Evolutionary conservation across 1,140 invertebrate genomes (phyloP).

Genomic region (Diprion similis): DNA sequence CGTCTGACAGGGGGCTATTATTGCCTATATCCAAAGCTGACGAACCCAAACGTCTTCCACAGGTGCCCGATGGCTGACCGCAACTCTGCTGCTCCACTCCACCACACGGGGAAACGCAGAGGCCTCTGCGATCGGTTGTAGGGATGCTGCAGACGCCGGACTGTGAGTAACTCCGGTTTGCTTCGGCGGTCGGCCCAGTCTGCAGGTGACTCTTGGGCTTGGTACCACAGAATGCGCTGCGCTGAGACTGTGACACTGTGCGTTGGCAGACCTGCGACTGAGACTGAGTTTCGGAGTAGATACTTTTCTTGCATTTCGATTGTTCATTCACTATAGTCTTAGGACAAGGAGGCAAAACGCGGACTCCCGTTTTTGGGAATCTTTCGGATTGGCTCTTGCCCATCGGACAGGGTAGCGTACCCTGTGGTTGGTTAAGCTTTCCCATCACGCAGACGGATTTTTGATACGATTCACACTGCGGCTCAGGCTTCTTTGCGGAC

Average conservation of each 20-base stretch:
- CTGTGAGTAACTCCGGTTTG: conserved; percentile 36
- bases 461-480: conserved; percentile 15
- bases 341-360: conserved; percentile 42
- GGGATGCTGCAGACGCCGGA: conserved; percentile 50
- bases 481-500: neutral
- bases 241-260: neutral
- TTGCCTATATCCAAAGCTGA: conserved; percentile 41
- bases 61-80: conserved; percentile 42
- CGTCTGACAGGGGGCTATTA: conserved; percentile 38
- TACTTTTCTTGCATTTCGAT: neutral
- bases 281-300: neutral
- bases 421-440: conserved; percentile 32
- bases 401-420: conserved; percentile 34
- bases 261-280: neutral
- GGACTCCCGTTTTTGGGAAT: conserved; percentile 38
- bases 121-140: conserved; percentile 47
- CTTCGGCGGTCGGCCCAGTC: conserved; percentile 52
- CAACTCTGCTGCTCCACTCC: conserved; percentile 38
- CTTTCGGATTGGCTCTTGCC: conserved; percentile 32
- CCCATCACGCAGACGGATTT: conserved; percentile 42
- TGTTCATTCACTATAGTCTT: conserved; percentile 44
- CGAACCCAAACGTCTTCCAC: conserved; percentile 43
- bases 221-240: conserved; percentile 21
- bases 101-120: conserved; percentile 53
- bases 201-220: conserved; percentile 34